A percentile compares a stretch with the other conserved stretches of the same genome.
Evolutionary conservation across 1,140 invertebrate genomes (phyloP).

Genomic region (Bacillus rossius): DNA sequence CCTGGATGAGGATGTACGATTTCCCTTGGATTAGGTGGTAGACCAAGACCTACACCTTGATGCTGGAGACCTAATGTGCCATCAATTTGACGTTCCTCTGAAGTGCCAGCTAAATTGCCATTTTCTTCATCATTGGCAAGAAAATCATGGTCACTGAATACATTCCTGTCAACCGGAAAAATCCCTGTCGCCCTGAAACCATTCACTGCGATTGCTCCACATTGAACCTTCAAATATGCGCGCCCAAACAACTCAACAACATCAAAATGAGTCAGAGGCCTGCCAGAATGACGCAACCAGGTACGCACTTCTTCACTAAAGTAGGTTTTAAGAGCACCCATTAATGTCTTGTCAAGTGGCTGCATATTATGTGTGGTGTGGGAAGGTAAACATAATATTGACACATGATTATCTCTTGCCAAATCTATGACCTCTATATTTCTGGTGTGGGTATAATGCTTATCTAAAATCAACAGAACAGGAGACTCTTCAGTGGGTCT

Average conservation of each 20-base stretch:
- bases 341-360: conserved; percentile 37
- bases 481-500: conserved; percentile 24
- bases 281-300: conserved; percentile 10
- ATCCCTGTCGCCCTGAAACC: conserved; percentile 38
- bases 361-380: conserved; percentile 29
- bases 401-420: conserved; percentile 33
- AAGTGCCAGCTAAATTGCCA: too few species aligned
- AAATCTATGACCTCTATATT: conserved; percentile 37
- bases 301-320: conserved; percentile 18
- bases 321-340: conserved; percentile 31
- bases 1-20: too few species aligned
- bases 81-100: too few species aligned
- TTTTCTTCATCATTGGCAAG: too few species aligned
- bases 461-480: conserved; percentile 38
- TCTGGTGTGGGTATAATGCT: conserved; percentile 35
- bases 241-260: conserved; percentile 34
- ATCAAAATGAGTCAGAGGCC: conserved; percentile 27
- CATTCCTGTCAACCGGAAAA: conserved; percentile 34
- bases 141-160: conserved; percentile 38
- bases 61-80: too few species aligned
- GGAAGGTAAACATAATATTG: conserved; percentile 35
- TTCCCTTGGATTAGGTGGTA: too few species aligned
- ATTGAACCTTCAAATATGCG: conserved; percentile 34
- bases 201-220: conserved; percentile 36
- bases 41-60: too few species aligned